phyloP scores from a whole-genome alignment of 2,888 invertebrate species.

The Punctoribates punctum region DNA sequence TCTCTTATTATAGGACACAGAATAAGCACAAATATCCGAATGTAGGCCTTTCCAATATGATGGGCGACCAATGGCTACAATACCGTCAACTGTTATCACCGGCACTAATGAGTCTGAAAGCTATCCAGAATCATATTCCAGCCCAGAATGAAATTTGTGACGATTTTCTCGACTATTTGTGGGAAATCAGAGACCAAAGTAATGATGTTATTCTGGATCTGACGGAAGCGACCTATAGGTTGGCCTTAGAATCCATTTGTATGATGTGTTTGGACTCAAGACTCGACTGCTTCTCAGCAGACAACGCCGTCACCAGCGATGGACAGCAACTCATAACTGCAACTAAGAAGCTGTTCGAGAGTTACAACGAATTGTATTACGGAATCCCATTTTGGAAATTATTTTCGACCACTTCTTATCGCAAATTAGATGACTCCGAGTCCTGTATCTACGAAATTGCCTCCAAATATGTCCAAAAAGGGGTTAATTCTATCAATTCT shows the following conservation, averaged over 20 bases:
- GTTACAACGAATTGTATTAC: constrained; percentile 51
- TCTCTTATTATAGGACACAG: constrained; percentile 47
- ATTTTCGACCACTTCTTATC: constrained; percentile 48
- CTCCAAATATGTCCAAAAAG: constrained; percentile 45
- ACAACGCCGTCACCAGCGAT: constrained; percentile 39
- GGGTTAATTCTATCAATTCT: background rate
- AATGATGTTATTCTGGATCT: constrained; percentile 45
- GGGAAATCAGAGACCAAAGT: constrained; percentile 31
- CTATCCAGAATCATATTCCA: constrained; percentile 44
- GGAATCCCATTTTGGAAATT: constrained; percentile 52
- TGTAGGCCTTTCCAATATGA: constrained; percentile 48
- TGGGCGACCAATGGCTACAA: constrained; percentile 50
- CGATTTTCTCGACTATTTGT: constrained; percentile 47
- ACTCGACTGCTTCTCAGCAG: constrained; percentile 50
- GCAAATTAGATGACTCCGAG: constrained; percentile 48
- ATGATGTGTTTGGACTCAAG: constrained; percentile 53
- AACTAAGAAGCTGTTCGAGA: constrained; percentile 51
- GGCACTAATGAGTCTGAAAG: constrained; percentile 46
- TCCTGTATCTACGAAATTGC: constrained; percentile 48
- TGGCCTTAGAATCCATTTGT: constrained; percentile 51
- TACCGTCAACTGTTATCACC: constrained; percentile 48
- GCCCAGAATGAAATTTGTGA: constrained; percentile 47
- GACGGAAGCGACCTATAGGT: constrained; percentile 48
- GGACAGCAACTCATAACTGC: constrained; percentile 51
- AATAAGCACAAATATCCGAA: constrained; percentile 49